Percentiles rank a stretch among this genome's conserved stretches.
These are phyloP conservation scores for Actinia equina DNA, from an alignment of 64 coral and sea anemone genomes.

Conservation along the genomic window DNA sequence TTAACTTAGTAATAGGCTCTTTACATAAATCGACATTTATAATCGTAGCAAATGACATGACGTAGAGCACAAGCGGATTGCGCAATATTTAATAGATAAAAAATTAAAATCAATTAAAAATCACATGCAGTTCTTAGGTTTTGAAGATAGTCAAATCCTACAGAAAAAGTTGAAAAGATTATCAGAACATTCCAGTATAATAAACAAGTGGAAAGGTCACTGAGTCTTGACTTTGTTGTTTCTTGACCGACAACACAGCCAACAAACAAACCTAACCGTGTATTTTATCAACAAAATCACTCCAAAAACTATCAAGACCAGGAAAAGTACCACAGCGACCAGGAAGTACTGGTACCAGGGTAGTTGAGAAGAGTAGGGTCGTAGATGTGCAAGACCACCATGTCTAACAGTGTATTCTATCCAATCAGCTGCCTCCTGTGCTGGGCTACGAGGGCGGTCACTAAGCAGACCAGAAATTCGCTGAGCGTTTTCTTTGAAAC, in stretches of 20 bases:
- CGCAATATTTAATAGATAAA: too few relatives aligned
- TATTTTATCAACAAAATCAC: conserved; percentile 18
- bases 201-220: background rate
- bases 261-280: background rate
- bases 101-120: too few relatives aligned
- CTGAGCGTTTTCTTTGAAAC: conserved; percentile 16
- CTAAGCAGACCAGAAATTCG: background rate
- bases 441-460: too few relatives aligned
- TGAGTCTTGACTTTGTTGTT: conserved; percentile 10
- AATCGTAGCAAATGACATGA: too few relatives aligned
- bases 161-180: too few relatives aligned
- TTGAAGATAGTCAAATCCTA: too few relatives aligned
- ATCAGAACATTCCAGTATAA: too few relatives aligned
- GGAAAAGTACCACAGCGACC: conserved; percentile 12
- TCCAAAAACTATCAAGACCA: background rate
- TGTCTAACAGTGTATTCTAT: conserved; percentile 15
- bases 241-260: background rate
- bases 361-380: too few relatives aligned
- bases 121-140: too few relatives aligned
- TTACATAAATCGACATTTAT: too few relatives aligned
- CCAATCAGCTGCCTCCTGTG: conserved; percentile 1
- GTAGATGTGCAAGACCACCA: conserved; percentile 11
- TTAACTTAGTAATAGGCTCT: too few relatives aligned
- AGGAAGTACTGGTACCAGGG: background rate
- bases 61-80: too few relatives aligned